Conservation (phyloP, 53 echinoderm and acorn worm species). For the Paracentrotus lividus region DNA sequence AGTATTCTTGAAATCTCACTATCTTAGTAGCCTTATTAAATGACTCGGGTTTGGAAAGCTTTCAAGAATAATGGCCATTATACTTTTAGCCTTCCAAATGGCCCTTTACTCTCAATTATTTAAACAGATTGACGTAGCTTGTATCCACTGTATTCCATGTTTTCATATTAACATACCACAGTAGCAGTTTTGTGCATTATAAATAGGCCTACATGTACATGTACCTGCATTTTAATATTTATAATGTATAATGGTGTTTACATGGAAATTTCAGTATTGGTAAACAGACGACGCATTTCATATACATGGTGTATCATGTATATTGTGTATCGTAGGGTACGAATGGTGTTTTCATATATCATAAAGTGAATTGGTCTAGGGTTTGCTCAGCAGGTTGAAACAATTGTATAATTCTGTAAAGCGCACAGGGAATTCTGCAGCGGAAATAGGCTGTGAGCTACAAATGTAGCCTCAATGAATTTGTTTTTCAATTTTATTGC, state of each 20-base stretch:
- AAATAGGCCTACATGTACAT: not conserved
- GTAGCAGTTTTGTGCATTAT: not conserved
- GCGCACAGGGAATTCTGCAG: not conserved
- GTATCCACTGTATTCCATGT: not conserved
- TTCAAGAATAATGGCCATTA: no score
- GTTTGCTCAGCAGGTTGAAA: not conserved
- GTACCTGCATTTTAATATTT: no score
- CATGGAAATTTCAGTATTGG: not conserved
- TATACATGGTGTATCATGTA: not conserved
- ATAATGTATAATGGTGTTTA: no score
- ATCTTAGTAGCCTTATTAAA: no score
- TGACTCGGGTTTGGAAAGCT: no score
- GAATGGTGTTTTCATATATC: not conserved
- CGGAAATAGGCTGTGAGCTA: not conserved
- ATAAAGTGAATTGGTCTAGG: not conserved
- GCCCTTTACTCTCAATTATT: not conserved
- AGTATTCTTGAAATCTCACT: no score
- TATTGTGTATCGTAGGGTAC: not conserved
- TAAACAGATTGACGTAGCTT: not conserved
- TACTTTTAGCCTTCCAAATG: not conserved
- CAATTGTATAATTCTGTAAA: not conserved
- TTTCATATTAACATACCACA: not conserved
- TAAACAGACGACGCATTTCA: not conserved
- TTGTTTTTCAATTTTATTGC: not conserved
- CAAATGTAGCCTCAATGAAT: not conserved